These are phyloP conservation scores for Penaeus indicus DNA, from an alignment of 1,140 invertebrate genomes.

Conservation along the genomic window DNA sequence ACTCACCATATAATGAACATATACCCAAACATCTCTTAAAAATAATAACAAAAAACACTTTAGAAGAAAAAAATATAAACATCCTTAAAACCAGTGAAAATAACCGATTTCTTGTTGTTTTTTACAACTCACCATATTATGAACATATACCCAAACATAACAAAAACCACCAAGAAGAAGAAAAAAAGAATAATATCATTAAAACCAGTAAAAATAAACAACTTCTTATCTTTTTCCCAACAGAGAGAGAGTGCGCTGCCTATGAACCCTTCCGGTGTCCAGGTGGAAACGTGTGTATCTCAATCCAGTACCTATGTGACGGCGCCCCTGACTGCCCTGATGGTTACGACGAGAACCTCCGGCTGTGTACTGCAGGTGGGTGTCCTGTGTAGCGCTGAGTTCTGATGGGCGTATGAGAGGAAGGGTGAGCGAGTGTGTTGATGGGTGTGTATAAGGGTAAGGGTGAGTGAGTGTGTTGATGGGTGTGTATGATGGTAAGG, in stretches of 20 bases:
- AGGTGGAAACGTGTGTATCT: constrained; percentile 89
- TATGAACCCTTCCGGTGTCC: constrained; percentile 94
- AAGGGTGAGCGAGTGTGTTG: not conserved
- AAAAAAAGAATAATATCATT: not conserved
- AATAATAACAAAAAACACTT: too few relatives aligned
- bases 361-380: constrained; percentile 93
- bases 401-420: not conserved
- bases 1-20: too few relatives aligned
- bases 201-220: not conserved
- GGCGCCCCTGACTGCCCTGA: constrained; percentile 94
- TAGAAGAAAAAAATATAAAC: too few relatives aligned
- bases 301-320: constrained; percentile 89
- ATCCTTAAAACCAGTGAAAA: too few relatives aligned
- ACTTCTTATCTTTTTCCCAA: not conserved
- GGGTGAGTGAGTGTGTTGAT: too few relatives aligned
- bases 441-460: too few relatives aligned
- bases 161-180: not conserved
- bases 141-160: too few relatives aligned
- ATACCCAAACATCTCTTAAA: too few relatives aligned
- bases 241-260: constrained; percentile 67
- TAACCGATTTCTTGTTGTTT: too few relatives aligned
- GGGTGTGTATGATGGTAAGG: too few relatives aligned
- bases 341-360: constrained; percentile 88
- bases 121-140: too few relatives aligned
- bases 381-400: constrained; percentile 17